These are phyloP conservation scores for Phrynocephalus vlangalii DNA, from an alignment of 2,797 vertebrate species.

Conservation along the genomic window DNA sequence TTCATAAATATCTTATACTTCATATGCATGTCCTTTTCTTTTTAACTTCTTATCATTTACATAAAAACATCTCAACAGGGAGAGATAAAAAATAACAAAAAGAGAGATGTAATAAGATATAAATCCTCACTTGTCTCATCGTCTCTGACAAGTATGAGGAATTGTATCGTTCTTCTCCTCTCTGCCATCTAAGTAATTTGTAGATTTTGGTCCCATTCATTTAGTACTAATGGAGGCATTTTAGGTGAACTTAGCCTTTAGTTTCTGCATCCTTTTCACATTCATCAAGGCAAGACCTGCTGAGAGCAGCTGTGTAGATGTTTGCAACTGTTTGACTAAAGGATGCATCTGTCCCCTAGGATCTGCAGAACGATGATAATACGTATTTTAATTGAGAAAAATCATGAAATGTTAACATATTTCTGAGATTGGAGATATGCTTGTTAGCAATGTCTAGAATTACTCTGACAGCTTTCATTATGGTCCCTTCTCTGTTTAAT, in stretches of 20 bases:
- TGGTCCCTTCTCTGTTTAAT: constrained; percentile 75
- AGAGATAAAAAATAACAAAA: no score
- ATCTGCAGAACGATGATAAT: constrained; percentile 16
- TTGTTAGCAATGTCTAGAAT: constrained; percentile 80
- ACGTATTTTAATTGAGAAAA: constrained; percentile 24
- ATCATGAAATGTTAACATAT: constrained; percentile 38
- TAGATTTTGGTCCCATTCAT: background rate
- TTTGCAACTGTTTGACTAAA: constrained; percentile 6
- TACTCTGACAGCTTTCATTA: constrained; percentile 88
- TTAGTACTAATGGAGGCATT: constrained; percentile 9
- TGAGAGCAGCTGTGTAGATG: constrained; percentile 23
- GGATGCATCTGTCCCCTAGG: constrained; percentile 25
- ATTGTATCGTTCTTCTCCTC: background rate
- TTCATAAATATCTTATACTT: no score
- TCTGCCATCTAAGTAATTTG: constrained; percentile 17
- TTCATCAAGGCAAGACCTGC: constrained; percentile 55
- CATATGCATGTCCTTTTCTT: no score
- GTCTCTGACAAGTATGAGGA: no score
- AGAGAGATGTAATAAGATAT: no score
- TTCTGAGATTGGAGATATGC: constrained; percentile 60
- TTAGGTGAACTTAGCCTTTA: constrained; percentile 42
- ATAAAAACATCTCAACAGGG: background rate
- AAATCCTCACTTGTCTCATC: no score
- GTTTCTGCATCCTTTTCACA: constrained; percentile 35
- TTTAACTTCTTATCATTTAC: background rate